phyloP scores from a whole-genome alignment of 2,888 invertebrate genomes.

The Notodonta dromedarius region DNA sequence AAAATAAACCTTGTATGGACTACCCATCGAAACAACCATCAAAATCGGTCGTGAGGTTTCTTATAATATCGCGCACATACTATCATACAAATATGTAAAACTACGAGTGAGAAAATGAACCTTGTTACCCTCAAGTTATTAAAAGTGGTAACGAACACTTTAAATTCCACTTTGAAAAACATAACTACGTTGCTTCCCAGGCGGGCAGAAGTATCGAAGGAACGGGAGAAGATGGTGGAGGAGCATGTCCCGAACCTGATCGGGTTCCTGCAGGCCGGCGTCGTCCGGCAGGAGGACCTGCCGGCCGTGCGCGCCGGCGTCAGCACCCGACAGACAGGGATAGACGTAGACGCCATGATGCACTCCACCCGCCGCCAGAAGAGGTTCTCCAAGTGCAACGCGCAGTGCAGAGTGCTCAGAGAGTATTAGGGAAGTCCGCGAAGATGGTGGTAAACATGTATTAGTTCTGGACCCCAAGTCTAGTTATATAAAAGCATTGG shows the following conservation, averaged over 20 bases:
- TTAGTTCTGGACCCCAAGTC: too few species aligned
- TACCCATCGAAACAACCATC: too few species aligned
- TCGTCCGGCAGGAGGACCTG: slow-evolving; percentile 73
- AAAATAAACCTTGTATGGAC: too few species aligned
- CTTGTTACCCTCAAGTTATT: too few species aligned
- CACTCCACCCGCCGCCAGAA: slow-evolving; percentile 19
- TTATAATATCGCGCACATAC: too few species aligned
- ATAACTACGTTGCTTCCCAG: slow-evolving; percentile 47
- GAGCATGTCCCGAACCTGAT: slow-evolving; percentile 83
- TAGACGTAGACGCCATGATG: slow-evolving; percentile 46
- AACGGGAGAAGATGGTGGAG: slow-evolving; percentile 80
- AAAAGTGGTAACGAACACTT: too few species aligned
- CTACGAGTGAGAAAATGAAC: too few species aligned
- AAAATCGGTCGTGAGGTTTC: too few species aligned
- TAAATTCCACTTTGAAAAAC: too few species aligned
- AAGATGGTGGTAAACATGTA: neutral
- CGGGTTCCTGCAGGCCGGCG: slow-evolving; percentile 84
- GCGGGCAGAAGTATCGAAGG: slow-evolving; percentile 78
- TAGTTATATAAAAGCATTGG: too few species aligned
- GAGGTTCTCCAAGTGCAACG: slow-evolving; percentile 61
- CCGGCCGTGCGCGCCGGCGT: slow-evolving; percentile 44
- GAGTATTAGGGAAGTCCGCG: slow-evolving; percentile 41
- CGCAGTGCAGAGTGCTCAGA: slow-evolving; percentile 58
- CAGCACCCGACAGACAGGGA: neutral
- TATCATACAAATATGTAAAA: too few species aligned